Base-by-base conservation (phyloP, 2,888 invertebrate species). In the Malthinus flaveolus region DNA sequence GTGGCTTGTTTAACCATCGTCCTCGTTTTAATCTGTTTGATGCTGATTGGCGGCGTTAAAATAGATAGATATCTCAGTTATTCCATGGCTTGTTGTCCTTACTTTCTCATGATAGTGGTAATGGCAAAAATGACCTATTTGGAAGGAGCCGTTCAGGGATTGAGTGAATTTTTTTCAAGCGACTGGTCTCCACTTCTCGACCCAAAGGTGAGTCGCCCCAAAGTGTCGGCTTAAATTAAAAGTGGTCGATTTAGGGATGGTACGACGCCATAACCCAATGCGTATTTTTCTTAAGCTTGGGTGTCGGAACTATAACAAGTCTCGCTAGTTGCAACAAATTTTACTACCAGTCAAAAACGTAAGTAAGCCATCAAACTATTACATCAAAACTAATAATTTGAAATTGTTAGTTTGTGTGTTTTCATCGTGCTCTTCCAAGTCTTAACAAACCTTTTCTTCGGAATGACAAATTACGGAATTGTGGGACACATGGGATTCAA, bases 301-400 rank as follows among this genome's bases (percentile, higher is more conserved):
- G 88, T 57, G 84, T 87, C 48, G 90, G 90, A 47, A 84, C 88
- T 0, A 83, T 91, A 51, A 84, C 89, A 23, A 89, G 90, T 88
- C 89, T 88, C 70, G 81, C 88, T 9, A 89, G 89, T 0, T 90
- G 89, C 75, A 90, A 90, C 71, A 80, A 82, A 47, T 90, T 90
- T 73, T 77, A 80, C 45, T 86, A 88, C 69, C 84, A 85, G 13
- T 13, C 50, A 0, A 51, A 44, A 33, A 42, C 33, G 50, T 51
- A 23, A 11, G 50, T 10, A 23, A 10, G 7, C 6, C 23, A 12
- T 3, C 5, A 49, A 35, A 23, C 11, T 7, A 13, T 15, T 49
- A 9, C 23, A n/a, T 49, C 37, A 37, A 37, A 13, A 12, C 12
- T 12, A 33, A 10, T 13, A n/a, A 5, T 13, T 12, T 13, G n/a